Evolutionary conservation across 2,888 invertebrate genomes (phyloP), one percentile per base, ranked within the genome.

Genomic region (Amblyjoppa fuscipennis): DNA sequence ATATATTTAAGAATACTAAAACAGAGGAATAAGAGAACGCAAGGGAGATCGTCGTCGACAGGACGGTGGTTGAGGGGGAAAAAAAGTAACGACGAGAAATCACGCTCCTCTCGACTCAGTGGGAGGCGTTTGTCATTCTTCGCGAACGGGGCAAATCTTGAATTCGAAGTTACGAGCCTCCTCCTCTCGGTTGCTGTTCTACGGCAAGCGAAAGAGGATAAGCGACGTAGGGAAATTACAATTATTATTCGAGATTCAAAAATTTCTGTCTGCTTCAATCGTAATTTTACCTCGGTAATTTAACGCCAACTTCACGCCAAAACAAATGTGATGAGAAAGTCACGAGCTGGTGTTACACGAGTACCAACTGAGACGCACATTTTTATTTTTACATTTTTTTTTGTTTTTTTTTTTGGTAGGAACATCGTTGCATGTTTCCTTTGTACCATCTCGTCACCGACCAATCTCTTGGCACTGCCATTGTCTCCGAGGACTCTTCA

Each of bases 11-110:
- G 41, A 7, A 41, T 56, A 41, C 41, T n/a, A n/a, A 11, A 20
- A 9, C 51, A 0, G 28, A 31, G 28, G 38, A n/a, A 53, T 6
- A 28, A n/a, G 76, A 20, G 68, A 68, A 59, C 25, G 9, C 28
- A 28, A 49, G 16, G 49, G 51, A 25, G 13, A 56, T 53, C 16
- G 49, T 25, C 20, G 61, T 38, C 16, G 76, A 71, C 25, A 68
- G 25, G 59, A 49, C 49, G 49, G 34, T 20, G 68, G 68, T 82
- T 68, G 51, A 41, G 59, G 59, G 73, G 51, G 59, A 59, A 77
- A 53, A 51, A 73, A 85, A 80, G 76, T 85, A 83, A 85, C 79
- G 85, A 79, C 28, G 79, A 51, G 41, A 79, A 83, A 83, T 83
- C 66, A 85, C 75, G 70, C 41, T 75, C 66, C 64, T 56, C 28